Evolutionary conservation across 2,888 invertebrate genomes (phyloP), one percentile per base, ranked within the genome.

Genomic region (Diabrotica balteata): DNA sequence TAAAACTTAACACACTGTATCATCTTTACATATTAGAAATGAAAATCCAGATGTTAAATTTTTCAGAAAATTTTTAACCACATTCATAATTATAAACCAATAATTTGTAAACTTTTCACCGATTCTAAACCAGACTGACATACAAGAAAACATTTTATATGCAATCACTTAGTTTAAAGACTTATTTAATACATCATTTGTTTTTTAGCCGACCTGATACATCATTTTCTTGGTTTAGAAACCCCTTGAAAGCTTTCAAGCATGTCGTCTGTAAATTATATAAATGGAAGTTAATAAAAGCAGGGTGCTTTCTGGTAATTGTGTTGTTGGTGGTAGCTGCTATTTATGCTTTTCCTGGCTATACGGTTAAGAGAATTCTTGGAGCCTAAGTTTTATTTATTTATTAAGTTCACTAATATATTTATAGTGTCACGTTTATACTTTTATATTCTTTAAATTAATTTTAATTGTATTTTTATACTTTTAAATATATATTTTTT

Each of bases 161-260:
- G 22, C 7, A 46, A 10, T 17, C 0, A 32, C 32, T 5, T n/a
- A n/a, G n/a, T 32, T 32, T 32, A 4, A 4, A 17, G 7, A 8
- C 8, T n/a, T 46, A 44, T 46, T 5, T 42, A 8, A 42, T 9
- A 50, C 49, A 58, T 70, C 22, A 59, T 64, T 74, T 73, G 66
- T 45, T 63, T 85, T 84, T 57, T 79, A 90, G 90, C 7, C 88
- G 90, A 4, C 89, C 90, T 0, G 87, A 88, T 66, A 86, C 88
- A 7, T 89, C 90, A 0, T 90, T 89, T 75, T 87, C 87, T 67
- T 89, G 88, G 83, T 85, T 88, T 67, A 84, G 82, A 61, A 87
- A 87, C 80, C 89, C 89, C 0, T 81, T 86, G 75, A 86, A 86
- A 78, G 84, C 87, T 5, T 55, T 85, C 7, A 83, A 81, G 65